Evolutionary conservation across 2,888 invertebrate species (phyloP).

Genomic region (Caradrina kadenii): DNA sequence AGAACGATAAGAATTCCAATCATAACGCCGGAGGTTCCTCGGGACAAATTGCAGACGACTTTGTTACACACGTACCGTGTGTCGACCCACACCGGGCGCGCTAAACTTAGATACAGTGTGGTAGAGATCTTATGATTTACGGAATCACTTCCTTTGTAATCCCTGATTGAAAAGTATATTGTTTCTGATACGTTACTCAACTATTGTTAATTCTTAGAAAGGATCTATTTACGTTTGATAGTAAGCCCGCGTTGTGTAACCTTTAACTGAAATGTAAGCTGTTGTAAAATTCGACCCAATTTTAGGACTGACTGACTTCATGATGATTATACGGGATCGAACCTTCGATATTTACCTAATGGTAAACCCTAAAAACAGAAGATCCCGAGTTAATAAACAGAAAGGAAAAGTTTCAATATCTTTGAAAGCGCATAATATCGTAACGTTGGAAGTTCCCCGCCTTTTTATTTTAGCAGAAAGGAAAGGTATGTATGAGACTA

Average conservation of each 20-base stretch:
- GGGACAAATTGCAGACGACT: constrained; percentile 81
- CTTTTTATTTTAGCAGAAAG: constrained; percentile 42
- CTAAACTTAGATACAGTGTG: constrained; percentile 18
- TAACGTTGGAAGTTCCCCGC: constrained; percentile 47
- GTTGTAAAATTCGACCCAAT: constrained; percentile 36
- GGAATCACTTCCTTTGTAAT: constrained; percentile 4
- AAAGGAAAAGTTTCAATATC: constrained; percentile 59
- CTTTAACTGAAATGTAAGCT: constrained; percentile 28
- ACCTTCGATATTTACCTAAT: constrained; percentile 38
- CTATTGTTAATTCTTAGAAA: constrained; percentile 6
- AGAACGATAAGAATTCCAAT: constrained; percentile 80
- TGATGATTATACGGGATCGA: constrained; percentile 24
- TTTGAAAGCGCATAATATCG: constrained; percentile 55
- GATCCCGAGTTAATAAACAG: constrained; percentile 41
- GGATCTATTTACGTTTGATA: neutral
- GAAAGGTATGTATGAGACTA: constrained; percentile 48
- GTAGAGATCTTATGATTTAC: constrained; percentile 5
- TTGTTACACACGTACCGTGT: constrained; percentile 68
- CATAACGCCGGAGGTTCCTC: constrained; percentile 70
- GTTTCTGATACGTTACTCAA: neutral
- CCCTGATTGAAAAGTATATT: neutral
- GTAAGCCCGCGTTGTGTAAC: neutral
- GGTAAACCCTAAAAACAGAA: constrained; percentile 33
- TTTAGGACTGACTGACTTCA: constrained; percentile 27
- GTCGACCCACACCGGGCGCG: constrained; percentile 47